Conservation (phyloP, 2,888 invertebrate genomes). For the Pterostichus niger region DNA sequence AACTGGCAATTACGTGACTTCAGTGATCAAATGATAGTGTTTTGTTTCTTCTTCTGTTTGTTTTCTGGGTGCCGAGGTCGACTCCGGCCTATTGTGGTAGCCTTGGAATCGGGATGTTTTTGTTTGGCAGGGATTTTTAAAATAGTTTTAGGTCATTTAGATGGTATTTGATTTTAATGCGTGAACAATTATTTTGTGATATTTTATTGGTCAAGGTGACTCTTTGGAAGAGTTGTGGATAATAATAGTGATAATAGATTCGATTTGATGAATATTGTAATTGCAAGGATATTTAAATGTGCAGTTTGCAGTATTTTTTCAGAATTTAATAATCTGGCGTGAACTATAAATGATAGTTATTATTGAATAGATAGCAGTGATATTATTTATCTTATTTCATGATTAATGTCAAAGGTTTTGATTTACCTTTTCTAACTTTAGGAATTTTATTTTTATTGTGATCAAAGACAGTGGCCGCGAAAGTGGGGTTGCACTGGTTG, state of each 20-base stretch:
- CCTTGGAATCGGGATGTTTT: slow-evolving; percentile 19
- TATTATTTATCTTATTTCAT: not conserved
- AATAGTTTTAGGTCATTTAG: too few relatives aligned
- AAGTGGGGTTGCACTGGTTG: too few relatives aligned
- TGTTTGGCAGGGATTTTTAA: not conserved
- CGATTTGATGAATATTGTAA: not conserved
- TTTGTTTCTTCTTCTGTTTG: slow-evolving; percentile 30
- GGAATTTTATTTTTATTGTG: too few relatives aligned
- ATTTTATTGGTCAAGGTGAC: slow-evolving; percentile 5
- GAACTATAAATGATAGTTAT: not conserved
- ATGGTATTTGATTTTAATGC: slow-evolving; percentile 4
- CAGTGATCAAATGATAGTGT: slow-evolving; percentile 41
- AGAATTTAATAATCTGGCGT: not conserved
- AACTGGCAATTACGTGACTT: slow-evolving; percentile 40
- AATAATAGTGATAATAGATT: slow-evolving; percentile 15
- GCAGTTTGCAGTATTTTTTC: not conserved
- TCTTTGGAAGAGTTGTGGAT: not conserved
- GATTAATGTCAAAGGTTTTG: too few relatives aligned
- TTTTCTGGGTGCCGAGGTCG: slow-evolving; percentile 30
- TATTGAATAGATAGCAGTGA: slow-evolving; percentile 1
- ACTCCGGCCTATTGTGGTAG: slow-evolving; percentile 13
- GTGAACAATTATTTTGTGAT: too few relatives aligned
- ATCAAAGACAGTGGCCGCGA: too few relatives aligned
- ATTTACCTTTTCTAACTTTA: too few relatives aligned
- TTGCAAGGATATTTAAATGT: not conserved